These are phyloP conservation scores for Cephalopachus bancanus DNA, from an alignment of 2,797 vertebrate genomes.

Conservation along the genomic window DNA sequence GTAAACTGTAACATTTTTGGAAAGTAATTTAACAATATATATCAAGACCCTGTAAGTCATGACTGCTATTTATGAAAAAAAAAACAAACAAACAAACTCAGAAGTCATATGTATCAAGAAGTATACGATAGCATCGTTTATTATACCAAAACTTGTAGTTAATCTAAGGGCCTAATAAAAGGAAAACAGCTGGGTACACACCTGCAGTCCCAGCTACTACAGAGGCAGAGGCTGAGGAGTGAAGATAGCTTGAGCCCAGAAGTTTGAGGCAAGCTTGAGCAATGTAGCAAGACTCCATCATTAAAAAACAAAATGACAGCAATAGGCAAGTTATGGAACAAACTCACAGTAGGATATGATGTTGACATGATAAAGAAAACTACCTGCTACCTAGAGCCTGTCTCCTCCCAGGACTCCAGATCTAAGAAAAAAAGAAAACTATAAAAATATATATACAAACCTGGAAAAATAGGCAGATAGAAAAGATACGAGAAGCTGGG, in stretches of 20 bases:
- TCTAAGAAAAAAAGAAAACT: background rate
- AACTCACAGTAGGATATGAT: background rate
- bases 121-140: background rate
- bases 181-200: background rate
- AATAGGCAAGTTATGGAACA: background rate
- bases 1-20: background rate
- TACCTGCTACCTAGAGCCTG: background rate
- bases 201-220: background rate
- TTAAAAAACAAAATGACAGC: background rate
- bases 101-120: background rate
- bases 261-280: background rate
- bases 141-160: background rate
- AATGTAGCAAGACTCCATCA: background rate
- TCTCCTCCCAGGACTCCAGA: background rate
- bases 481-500: background rate
- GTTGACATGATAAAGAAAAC: background rate
- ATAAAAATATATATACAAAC: background rate
- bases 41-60: background rate
- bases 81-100: background rate
- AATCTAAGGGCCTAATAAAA: background rate
- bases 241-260: background rate
- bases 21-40: background rate
- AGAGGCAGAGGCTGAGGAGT: background rate
- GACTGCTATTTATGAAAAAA: background rate
- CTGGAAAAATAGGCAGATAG: background rate